phyloP scores from a whole-genome alignment of 1,140 invertebrate genomes.

The Hetaerina americana region DNA sequence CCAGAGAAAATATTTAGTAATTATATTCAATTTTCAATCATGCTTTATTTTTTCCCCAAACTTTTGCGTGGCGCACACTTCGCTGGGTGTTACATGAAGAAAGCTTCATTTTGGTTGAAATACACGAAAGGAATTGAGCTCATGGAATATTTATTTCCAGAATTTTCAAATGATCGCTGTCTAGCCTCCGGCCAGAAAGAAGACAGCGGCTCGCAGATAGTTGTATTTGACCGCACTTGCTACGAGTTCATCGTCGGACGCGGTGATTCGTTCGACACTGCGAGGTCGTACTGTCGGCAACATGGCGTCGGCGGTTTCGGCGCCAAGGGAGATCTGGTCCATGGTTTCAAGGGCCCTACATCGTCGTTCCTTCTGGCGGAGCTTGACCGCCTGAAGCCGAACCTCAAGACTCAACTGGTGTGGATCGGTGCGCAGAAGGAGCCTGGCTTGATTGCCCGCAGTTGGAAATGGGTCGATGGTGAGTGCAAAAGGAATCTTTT shows the following conservation, averaged over 20 bases:
- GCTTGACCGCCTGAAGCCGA: slow-evolving; percentile 61
- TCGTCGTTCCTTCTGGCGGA: slow-evolving; percentile 62
- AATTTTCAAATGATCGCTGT: slow-evolving; percentile 69
- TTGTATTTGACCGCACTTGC: slow-evolving; percentile 71
- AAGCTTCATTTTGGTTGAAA: too few relatives aligned
- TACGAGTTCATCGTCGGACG: slow-evolving; percentile 74
- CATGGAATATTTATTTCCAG: slow-evolving; percentile 38
- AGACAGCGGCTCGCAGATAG: slow-evolving; percentile 47
- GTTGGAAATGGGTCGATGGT: slow-evolving; percentile 87
- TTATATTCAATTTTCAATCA: too few relatives aligned
- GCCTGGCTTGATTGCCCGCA: slow-evolving; percentile 61
- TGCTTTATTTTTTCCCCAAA: too few relatives aligned
- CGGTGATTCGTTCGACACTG: slow-evolving; percentile 67
- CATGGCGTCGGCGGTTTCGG: slow-evolving; percentile 17
- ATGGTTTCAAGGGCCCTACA: slow-evolving; percentile 56
- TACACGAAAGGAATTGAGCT: too few relatives aligned
- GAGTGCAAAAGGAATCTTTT: too few relatives aligned
- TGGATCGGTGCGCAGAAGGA: slow-evolving; percentile 87
- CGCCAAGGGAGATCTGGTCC: slow-evolving; percentile 67
- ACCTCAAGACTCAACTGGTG: slow-evolving; percentile 68
- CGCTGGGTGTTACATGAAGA: too few relatives aligned
- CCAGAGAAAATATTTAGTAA: too few relatives aligned
- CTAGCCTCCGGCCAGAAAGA: slow-evolving; percentile 50
- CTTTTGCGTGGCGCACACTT: too few relatives aligned
- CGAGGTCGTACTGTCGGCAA: slow-evolving; percentile 50